A percentile compares a stretch with the other conserved stretches of the same genome.
These are phyloP conservation scores for Platycnemis pennipes DNA, from an alignment of 2,888 invertebrate species.

Conservation along the genomic window DNA sequence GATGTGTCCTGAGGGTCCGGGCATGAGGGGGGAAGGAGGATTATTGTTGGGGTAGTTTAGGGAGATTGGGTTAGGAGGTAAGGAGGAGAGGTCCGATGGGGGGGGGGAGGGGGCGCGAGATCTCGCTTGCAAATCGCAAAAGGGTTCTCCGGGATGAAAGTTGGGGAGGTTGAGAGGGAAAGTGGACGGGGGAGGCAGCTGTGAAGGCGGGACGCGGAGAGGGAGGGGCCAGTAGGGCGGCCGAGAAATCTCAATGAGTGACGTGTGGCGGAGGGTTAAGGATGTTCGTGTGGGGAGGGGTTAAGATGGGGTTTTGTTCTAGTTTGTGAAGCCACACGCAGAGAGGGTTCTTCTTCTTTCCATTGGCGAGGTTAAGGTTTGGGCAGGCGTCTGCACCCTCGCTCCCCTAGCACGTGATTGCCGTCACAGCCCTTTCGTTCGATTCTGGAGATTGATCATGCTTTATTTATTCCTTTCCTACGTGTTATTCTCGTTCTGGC, in stretches of 20 bases:
- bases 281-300: neutral
- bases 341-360: conserved; percentile 59
- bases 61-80: conserved; percentile 38
- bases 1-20: neutral
- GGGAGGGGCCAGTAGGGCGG: neutral
- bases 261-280: conserved; percentile 48
- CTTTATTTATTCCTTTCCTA: conserved; percentile 11
- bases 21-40: neutral
- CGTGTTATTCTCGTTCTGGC: neutral
- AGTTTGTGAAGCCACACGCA: neutral
- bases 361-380: conserved; percentile 60
- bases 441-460: neutral
- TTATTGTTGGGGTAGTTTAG: conserved; percentile 40
- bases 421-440: neutral
- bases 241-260: conserved; percentile 63
- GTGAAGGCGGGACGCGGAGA: neutral
- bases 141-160: conserved; percentile 43
- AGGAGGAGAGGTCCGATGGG: neutral
- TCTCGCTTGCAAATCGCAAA: conserved; percentile 53
- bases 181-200: neutral
- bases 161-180: conserved; percentile 16
- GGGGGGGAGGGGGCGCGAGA: neutral
- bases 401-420: neutral
- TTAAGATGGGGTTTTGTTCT: neutral
- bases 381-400: neutral